These are phyloP conservation scores for Tragelaphus strepsiceros DNA, from an alignment of 2,113 vertebrate genomes.

Conservation along the genomic window DNA sequence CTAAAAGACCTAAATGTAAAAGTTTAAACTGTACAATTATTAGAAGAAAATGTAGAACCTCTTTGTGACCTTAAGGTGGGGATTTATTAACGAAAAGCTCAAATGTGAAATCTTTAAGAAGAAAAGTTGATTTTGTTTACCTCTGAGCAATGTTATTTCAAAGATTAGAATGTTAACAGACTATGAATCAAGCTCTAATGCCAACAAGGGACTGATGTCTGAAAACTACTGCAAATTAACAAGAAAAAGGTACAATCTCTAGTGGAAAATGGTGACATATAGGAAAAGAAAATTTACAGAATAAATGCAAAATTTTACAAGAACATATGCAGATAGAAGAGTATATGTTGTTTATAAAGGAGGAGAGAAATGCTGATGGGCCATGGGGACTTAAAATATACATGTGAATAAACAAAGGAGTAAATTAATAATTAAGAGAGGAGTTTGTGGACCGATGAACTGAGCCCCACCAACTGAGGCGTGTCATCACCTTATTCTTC, in stretches of 20 bases:
- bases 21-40: background rate
- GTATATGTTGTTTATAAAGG: background rate
- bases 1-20: background rate
- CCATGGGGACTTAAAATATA: background rate
- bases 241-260: background rate
- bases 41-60: background rate
- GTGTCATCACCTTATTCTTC: background rate
- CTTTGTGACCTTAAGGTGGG: background rate
- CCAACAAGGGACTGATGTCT: background rate
- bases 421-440: background rate
- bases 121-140: background rate
- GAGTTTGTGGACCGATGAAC: background rate
- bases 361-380: background rate
- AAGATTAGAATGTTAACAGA: background rate
- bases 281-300: background rate
- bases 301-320: background rate
- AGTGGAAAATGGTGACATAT: background rate
- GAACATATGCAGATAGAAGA: background rate
- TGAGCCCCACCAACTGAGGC: background rate
- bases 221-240: background rate
- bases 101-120: background rate
- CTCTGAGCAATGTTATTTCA: background rate
- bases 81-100: conserved; percentile 19
- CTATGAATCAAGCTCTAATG: background rate
- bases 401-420: background rate